A percentile compares a stretch with the other conserved stretches of the same genome.
Evolutionary conservation across 2,113 vertebrate species (phyloP).

Genomic region (Macquaria ambigua): DNA sequence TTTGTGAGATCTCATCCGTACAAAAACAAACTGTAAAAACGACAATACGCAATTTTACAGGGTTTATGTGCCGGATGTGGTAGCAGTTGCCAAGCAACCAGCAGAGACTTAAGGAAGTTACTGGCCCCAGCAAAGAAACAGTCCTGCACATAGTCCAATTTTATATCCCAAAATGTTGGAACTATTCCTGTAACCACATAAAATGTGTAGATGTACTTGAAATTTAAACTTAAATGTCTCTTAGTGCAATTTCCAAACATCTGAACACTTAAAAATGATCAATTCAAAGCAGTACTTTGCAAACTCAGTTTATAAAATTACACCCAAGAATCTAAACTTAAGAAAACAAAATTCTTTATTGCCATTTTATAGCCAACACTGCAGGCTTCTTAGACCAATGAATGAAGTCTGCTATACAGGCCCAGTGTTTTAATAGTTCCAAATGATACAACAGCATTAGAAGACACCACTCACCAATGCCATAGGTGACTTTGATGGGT

Average conservation of each 20-base stretch:
- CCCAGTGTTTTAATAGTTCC: not conserved
- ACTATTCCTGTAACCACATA: not conserved
- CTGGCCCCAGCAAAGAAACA: no score
- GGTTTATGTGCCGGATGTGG: no score
- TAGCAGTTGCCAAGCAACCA: no score
- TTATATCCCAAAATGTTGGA: not conserved
- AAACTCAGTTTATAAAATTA: not conserved
- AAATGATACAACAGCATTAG: not conserved
- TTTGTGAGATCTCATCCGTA: no score
- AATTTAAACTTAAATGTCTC: no score
- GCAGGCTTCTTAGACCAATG: not conserved
- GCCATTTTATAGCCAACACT: not conserved
- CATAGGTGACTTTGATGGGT: conserved; percentile 89
- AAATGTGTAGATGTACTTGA: not conserved
- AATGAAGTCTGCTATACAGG: not conserved
- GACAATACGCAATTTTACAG: no score
- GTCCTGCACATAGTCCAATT: not conserved
- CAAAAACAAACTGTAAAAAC: no score
- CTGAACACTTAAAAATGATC: no score
- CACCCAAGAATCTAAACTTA: no score
- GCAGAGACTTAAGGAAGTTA: no score
- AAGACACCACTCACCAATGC: conserved; percentile 86
- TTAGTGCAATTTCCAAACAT: no score
- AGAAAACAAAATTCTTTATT: not conserved
- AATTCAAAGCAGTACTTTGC: not conserved